Evolutionary conservation across 2,797 vertebrate genomes (phyloP).

Genomic region (Microctenopoma stevenorrisi): DNA sequence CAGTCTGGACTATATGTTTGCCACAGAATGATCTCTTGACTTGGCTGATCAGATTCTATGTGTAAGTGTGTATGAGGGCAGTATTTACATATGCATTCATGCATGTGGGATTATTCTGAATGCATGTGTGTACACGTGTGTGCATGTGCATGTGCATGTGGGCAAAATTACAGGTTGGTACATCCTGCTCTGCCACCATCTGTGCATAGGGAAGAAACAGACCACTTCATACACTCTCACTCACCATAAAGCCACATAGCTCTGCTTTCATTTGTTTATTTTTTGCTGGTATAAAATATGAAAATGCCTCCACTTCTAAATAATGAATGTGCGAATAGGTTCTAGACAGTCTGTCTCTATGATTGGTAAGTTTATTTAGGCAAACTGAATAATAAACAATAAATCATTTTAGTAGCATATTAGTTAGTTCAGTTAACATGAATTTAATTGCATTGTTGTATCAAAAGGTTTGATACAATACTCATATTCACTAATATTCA

Average conservation of each 20-base stretch:
- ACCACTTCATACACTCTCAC: constrained; percentile 66
- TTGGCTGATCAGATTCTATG: constrained; percentile 42
- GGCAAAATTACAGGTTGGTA: constrained; percentile 75
- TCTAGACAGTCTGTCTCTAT: not conserved
- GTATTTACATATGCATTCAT: constrained; percentile 65
- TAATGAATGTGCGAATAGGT: not conserved
- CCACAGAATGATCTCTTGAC: constrained; percentile 46
- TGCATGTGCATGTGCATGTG: constrained; percentile 45
- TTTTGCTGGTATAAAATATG: constrained; percentile 1
- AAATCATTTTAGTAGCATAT: too few relatives aligned
- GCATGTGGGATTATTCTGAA: constrained; percentile 56
- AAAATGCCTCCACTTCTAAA: constrained; percentile 5
- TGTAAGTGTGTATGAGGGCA: constrained; percentile 43
- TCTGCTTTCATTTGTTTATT: constrained; percentile 18
- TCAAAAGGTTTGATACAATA: not conserved
- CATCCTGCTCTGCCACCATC: constrained; percentile 85
- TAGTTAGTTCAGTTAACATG: not conserved
- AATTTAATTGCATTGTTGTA: not conserved
- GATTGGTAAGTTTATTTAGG: too few relatives aligned
- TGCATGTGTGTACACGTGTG: constrained; percentile 32
- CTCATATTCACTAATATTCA: not conserved
- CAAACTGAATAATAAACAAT: too few relatives aligned
- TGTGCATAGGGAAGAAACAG: constrained; percentile 81
- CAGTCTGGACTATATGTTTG: constrained; percentile 28
- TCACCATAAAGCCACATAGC: constrained; percentile 47